These are phyloP conservation scores for Petrocephalus zakoni DNA, from an alignment of 2,113 vertebrate species.

Conservation along the genomic window DNA sequence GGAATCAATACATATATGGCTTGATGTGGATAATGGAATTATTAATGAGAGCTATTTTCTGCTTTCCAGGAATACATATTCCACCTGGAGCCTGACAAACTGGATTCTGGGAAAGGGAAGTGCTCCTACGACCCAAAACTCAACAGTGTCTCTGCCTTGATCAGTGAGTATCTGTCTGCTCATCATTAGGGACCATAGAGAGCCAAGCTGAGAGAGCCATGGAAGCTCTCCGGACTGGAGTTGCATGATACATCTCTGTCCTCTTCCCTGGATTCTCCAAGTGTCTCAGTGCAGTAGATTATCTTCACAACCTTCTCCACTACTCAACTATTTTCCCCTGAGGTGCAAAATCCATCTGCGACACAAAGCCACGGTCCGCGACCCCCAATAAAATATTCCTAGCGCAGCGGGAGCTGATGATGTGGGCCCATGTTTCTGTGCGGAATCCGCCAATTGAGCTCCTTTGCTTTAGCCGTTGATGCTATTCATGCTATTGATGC, in stretches of 20 bases:
- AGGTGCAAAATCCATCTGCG: background rate
- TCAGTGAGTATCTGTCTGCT: conserved; percentile 77
- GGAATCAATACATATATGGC: conserved; percentile 44
- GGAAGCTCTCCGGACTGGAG: conserved; percentile 2
- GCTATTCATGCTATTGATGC: too few relatives aligned
- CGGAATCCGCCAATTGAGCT: background rate
- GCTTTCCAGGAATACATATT: conserved; percentile 87
- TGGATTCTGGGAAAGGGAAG: conserved; percentile 96
- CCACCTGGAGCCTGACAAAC: conserved; percentile 86
- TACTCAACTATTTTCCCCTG: background rate
- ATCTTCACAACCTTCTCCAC: background rate
- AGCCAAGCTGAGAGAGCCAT: conserved; percentile 9
- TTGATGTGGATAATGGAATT: conserved; percentile 52
- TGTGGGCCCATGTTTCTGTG: background rate
- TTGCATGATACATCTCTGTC: background rate
- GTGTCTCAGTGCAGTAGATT: background rate
- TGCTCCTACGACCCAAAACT: conserved; percentile 97
- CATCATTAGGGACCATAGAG: background rate
- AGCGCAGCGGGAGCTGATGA: background rate
- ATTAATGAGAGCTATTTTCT: conserved; percentile 38
- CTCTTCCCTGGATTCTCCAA: background rate
- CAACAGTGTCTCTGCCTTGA: conserved; percentile 89
- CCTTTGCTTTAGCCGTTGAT: background rate
- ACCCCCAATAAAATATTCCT: background rate
- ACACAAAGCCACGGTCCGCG: background rate